Base-by-base conservation (phyloP, 2,888 invertebrate genomes). In the Agrotis exclamationis region DNA sequence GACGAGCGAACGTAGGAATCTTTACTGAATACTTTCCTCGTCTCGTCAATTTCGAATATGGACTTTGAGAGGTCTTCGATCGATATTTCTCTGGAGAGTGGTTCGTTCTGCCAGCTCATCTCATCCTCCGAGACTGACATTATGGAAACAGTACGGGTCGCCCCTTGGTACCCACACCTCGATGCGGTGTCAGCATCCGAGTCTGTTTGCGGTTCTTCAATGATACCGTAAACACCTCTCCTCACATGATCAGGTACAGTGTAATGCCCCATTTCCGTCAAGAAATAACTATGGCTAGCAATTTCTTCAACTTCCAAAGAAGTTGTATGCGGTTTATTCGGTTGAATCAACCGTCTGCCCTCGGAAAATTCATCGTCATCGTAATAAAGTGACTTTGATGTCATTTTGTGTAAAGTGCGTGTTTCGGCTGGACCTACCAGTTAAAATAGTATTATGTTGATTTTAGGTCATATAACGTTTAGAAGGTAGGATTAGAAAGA, bases 101-200 rank as follows among this genome's bases (percentile, higher is more conserved):
- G 90, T 67, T 97, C 96, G 22, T 96, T 97, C 64, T 96, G 96
- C 91, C 96, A 92, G 56, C 96, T 97, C 79, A 94, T 94, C 33
- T 97, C 97, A 80, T 97, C 97, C 89, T 97, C 97, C 1, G 97
- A 97, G 45, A 97, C 93, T 1, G 97, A 97, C 75, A 97, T 96
- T n/a, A 97, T 97, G 0, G 97, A 97, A n/a, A 97, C 91, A 5
- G 97, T 96, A 80, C 97, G 95, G 84, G 96, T 96, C 0, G 93
- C 89, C 9, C 85, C 80, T 6, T 93, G 89, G 76, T 86, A 93
- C 3, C 89, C 88, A 76, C 87, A 91, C 88, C 87, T 92, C 56
- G 88, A 94, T 47, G 70, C 85, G 87, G 86, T 96, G 87, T 93
- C 95, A 75, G 89, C 97, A 91, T 96, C 96, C 4, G 96, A 96